phyloP scores from a whole-genome alignment of 2,113 vertebrate species.

The Trichechus manatus region DNA sequence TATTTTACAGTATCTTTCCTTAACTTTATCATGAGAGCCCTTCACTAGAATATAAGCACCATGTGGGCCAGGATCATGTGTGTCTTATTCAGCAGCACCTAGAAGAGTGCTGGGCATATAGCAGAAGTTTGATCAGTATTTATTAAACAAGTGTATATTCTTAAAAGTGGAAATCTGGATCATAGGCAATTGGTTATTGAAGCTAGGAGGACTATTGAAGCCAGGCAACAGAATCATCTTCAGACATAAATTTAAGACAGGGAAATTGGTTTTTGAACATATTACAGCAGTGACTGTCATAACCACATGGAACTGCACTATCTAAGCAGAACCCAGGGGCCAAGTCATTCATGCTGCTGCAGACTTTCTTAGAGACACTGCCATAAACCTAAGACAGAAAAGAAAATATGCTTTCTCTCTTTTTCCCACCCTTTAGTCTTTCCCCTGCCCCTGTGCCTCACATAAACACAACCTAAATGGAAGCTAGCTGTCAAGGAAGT shows the following conservation, averaged over 20 bases:
- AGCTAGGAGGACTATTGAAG: not conserved
- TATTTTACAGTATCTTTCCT: constrained; percentile 2
- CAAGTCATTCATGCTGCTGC: not conserved
- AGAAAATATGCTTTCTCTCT: not conserved
- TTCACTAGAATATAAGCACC: not conserved
- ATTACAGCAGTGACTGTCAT: not conserved
- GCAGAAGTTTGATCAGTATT: not conserved
- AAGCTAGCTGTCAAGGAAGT: not conserved
- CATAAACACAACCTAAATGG: not conserved
- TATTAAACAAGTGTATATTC: not conserved
- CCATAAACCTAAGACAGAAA: not conserved
- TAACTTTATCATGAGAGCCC: not conserved
- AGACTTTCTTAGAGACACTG: not conserved
- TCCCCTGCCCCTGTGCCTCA: not conserved
- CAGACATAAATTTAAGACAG: not conserved
- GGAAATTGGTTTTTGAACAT: not conserved
- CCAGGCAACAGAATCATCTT: not conserved
- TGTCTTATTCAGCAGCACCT: not conserved
- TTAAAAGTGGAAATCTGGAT: not conserved
- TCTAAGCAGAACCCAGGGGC: not conserved
- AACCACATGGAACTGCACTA: not conserved
- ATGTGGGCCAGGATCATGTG: not conserved
- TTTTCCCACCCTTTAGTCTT: not conserved
- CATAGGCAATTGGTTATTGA: not conserved
- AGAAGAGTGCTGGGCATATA: not conserved